Evolutionary conservation across 2,888 invertebrate species (phyloP).

Genomic region (Xanthia icteritia): DNA sequence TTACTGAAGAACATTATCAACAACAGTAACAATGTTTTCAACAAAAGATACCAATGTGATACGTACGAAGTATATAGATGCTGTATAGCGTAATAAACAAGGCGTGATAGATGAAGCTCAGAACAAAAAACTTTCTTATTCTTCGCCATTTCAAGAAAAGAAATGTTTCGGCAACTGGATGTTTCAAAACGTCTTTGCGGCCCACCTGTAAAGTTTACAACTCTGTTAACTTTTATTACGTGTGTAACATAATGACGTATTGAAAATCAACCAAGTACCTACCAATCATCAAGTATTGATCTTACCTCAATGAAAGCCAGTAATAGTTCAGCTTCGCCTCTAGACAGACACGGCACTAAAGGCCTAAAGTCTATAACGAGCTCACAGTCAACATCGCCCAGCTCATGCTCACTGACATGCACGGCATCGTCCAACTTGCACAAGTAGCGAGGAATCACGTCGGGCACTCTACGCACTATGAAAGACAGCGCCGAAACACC

Average conservation of each 20-base stretch:
- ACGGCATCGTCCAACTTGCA: constrained; percentile 94
- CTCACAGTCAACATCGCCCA: constrained; percentile 96
- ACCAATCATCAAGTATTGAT: not conserved
- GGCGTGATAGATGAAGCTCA: constrained; percentile 94
- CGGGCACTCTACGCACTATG: constrained; percentile 95
- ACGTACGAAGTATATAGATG: constrained; percentile 92
- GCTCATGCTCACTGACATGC: constrained; percentile 95
- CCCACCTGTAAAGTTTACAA: constrained; percentile 89
- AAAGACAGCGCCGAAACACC: constrained; percentile 95
- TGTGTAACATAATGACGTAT: not conserved
- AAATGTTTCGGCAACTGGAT: constrained; percentile 96
- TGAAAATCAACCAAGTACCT: not conserved
- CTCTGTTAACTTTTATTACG: not conserved
- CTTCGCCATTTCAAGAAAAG: constrained; percentile 95
- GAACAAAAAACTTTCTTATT: constrained; percentile 95
- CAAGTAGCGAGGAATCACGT: constrained; percentile 93
- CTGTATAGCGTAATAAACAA: constrained; percentile 94
- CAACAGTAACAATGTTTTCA: not conserved
- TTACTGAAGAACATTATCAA: not conserved
- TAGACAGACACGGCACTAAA: constrained; percentile 91
- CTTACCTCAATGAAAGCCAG: constrained; percentile 92
- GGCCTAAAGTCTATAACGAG: constrained; percentile 91
- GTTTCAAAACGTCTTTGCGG: constrained; percentile 94
- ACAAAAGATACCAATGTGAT: constrained; percentile 46
- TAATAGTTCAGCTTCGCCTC: constrained; percentile 93